Evolutionary conservation across 1,140 invertebrate genomes (phyloP), one percentile per base, ranked within the genome.

Genomic region (Asbolus verrucosus): DNA sequence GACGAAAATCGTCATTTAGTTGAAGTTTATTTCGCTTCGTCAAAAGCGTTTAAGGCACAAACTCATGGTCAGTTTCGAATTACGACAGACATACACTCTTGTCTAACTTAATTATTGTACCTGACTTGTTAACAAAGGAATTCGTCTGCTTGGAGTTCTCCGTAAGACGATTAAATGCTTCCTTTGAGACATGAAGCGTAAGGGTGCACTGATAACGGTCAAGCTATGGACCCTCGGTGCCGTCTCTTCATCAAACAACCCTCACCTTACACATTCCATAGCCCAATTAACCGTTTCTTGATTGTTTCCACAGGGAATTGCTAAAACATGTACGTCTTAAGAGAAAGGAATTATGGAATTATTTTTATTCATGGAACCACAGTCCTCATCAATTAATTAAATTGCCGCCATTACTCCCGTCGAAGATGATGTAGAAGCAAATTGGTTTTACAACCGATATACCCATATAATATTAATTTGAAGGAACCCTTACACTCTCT

Each of bases 71-170:
- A 43, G 39, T 43, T 43, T 43, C 39, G 39, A 36, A 36, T 36
- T 36, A 36, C 39, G 39, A 36, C 33, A 36, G 11, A 36, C 39
- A 9, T 11, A 2, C 15, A 43, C 39, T 43, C 15, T 43, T 43
- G 39, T 43, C 39, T 43, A 43, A 43, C 39, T 43, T 18, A 43
- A 43, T 43, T 43, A 43, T 16, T 43, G 39, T 43, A 43, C 39
- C 39, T 63, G 60, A 63, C 14, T 63, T 63, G 61, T 19, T 63
- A 41, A 63, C 61, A 63, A 41, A 63, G 39, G 31, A 39, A 61
- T 31, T 61, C 60, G 18, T 39, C 8, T n/a, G 13, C 6, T 41
- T 9, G 8, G 14, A 13, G 27, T n/a, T 21, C 24, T 41, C 33
- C 16, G 11, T 15, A 13, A 63, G 39, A 27, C 61, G 36, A 63